phyloP scores from a whole-genome alignment of 2,888 invertebrate genomes.

The Noctuana brunneofusca region DNA sequence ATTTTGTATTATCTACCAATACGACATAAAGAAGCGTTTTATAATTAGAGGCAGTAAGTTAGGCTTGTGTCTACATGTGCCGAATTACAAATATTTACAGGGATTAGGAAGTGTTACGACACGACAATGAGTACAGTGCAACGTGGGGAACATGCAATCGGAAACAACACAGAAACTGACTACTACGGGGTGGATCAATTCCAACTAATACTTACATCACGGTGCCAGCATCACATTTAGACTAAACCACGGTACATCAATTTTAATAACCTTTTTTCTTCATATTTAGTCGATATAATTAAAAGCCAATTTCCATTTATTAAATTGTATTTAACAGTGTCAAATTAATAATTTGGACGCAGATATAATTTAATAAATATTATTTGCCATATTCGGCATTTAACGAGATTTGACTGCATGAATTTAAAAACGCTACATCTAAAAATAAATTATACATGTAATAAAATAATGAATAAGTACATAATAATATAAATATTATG shows the following conservation, averaged over 20 bases:
- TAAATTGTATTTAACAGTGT: conserved; percentile 25
- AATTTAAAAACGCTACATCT: conserved; percentile 58
- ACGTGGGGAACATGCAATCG: conserved; percentile 49
- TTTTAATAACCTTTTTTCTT: conserved; percentile 69
- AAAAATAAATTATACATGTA: conserved; percentile 40
- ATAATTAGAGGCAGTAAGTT: not conserved
- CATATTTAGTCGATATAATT: conserved; percentile 33
- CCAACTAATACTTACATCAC: conserved; percentile 65
- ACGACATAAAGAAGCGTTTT: conserved; percentile 5
- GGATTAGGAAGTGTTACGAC: conserved; percentile 28
- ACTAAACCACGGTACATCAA: conserved; percentile 34
- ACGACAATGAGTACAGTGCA: conserved; percentile 44
- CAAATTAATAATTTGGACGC: conserved; percentile 19
- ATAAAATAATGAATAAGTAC: conserved; percentile 43
- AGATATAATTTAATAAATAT: conserved; percentile 10
- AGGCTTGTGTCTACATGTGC: conserved; percentile 8
- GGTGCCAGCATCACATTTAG: conserved; percentile 29
- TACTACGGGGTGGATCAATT: conserved; percentile 67
- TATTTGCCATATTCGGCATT: conserved; percentile 45
- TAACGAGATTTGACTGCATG: conserved; percentile 87
- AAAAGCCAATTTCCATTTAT: conserved; percentile 36
- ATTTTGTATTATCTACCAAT: conserved; percentile 1
- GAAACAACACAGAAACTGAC: conserved; percentile 46
- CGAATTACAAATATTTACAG: conserved; percentile 24
- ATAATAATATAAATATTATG: conserved; percentile 29